Base-by-base conservation (phyloP, 1,140 invertebrate genomes). In the Heliconius nattereri region DNA sequence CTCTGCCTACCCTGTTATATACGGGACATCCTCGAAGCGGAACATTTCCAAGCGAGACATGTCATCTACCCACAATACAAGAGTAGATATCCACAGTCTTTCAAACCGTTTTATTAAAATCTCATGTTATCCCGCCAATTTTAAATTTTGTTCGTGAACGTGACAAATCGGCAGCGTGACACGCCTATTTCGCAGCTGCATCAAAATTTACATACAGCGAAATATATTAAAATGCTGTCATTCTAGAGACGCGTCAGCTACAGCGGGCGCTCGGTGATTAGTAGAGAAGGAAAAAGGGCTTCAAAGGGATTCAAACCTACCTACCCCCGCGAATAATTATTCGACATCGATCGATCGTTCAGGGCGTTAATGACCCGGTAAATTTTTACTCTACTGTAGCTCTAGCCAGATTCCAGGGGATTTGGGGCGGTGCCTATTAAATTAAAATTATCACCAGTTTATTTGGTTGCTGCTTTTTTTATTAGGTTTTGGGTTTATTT, bases 211-310 rank as follows among this genome's bases (percentile, higher is more conserved):
- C 91, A 93, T 93, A 91, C 87, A 85, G 84, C 90, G 87, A 92
- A 92, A 92, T 92, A 92, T 92, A 93, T 93, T 93, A 93, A 93
- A 93, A 92, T 89, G 57, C 91, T 93, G 92, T 93, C 91, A 93
- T 85, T 86, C 86, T 87, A 86, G 84, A 79, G 75, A 70, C 75
- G 75, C 90, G 92, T 93, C 92, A 92, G 87, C 78, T 90, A 83
- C 92, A 93, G 90, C 91, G 84, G 90, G 87, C 87, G 89, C 85
- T 52, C 76, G 87, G 88, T 90, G 91, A 92, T 91, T 91, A 92
- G 88, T 85, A 86, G 89, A 91, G 90, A 92, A 91, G 90, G 90
- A 92, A 92, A 92, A 92, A 92, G 92, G 91, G 90, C 89, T 92
- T 86, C 89, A 90, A 92, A 35, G 32, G 92, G 91, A 92, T 93